Evolutionary conservation across 2,888 invertebrate genomes (phyloP).

Genomic region (Tribolium freemani): DNA sequence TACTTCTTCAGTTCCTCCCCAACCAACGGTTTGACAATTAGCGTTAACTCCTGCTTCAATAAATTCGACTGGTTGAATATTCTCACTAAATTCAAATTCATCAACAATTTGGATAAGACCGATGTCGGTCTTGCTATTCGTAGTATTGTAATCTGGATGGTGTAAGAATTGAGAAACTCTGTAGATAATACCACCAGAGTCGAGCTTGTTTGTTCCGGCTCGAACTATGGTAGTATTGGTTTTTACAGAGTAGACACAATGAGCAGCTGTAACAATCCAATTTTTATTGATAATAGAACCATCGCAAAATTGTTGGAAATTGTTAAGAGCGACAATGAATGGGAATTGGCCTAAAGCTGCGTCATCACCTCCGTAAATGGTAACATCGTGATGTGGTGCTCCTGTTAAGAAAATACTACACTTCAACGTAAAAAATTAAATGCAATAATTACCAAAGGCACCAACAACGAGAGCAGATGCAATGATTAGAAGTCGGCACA

Average conservation of each 20-base stretch:
- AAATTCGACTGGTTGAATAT: conserved; percentile 1
- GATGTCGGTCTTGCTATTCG: background rate
- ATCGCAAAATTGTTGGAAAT: conserved; percentile 1
- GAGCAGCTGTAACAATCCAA: conserved; percentile 16
- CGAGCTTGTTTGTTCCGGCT: background rate
- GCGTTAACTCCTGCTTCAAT: background rate
- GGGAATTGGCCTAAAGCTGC: conserved; percentile 10
- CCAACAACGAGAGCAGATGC: too few relatives aligned
- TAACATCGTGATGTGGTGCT: too few relatives aligned
- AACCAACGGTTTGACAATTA: background rate
- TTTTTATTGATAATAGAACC: conserved; percentile 21
- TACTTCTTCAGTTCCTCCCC: conserved; percentile 3
- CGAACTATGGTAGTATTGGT: background rate
- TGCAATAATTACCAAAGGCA: too few relatives aligned
- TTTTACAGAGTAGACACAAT: background rate
- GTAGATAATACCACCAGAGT: background rate
- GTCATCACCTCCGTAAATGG: background rate
- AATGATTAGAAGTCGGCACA: too few relatives aligned
- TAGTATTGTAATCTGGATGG: background rate
- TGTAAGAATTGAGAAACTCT: background rate
- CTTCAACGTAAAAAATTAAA: too few relatives aligned
- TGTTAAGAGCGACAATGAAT: background rate
- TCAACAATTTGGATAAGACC: conserved; percentile 5
- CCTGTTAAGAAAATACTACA: too few relatives aligned
- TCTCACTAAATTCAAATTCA: background rate